Evolutionary conservation across 64 coral and sea anemone genomes (phyloP).

Genomic region (Montipora cactus): DNA sequence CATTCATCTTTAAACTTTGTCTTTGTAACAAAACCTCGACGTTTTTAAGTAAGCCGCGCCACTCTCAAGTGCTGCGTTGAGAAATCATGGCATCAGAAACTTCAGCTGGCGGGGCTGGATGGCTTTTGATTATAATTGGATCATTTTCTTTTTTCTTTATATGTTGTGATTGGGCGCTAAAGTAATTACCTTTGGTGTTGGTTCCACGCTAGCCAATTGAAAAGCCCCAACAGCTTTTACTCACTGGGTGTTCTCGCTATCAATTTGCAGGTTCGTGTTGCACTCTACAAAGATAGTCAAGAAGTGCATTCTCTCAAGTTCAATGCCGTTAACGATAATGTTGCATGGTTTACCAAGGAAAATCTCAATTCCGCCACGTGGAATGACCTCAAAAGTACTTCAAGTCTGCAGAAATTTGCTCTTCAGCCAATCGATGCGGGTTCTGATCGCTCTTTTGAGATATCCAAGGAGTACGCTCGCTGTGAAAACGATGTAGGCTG

Average conservation of each 20-base stretch:
- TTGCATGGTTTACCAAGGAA: constrained; percentile 28
- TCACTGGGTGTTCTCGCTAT: not conserved
- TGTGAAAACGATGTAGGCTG: not conserved
- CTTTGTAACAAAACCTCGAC: too few species aligned
- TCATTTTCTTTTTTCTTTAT: too few species aligned
- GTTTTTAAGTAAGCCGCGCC: too few species aligned
- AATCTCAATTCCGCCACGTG: not conserved
- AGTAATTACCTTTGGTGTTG: too few species aligned
- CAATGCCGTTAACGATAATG: not conserved
- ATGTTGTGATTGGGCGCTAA: too few species aligned
- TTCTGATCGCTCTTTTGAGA: not conserved
- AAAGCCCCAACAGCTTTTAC: too few species aligned
- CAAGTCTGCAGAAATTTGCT: not conserved
- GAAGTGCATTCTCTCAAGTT: constrained; percentile 39
- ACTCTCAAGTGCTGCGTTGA: too few species aligned
- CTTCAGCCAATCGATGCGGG: not conserved
- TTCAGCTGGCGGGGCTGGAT: too few species aligned
- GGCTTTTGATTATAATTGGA: too few species aligned
- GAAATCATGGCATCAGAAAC: too few species aligned
- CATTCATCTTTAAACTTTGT: too few species aligned
- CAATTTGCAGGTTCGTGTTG: constrained; percentile 19
- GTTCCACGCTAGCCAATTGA: too few species aligned
- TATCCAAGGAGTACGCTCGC: not conserved
- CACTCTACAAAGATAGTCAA: not conserved
- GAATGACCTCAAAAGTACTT: constrained; percentile 8